Evolutionary conservation across 2,113 vertebrate species (phyloP).

Genomic region (Zosterops borbonicus): DNA sequence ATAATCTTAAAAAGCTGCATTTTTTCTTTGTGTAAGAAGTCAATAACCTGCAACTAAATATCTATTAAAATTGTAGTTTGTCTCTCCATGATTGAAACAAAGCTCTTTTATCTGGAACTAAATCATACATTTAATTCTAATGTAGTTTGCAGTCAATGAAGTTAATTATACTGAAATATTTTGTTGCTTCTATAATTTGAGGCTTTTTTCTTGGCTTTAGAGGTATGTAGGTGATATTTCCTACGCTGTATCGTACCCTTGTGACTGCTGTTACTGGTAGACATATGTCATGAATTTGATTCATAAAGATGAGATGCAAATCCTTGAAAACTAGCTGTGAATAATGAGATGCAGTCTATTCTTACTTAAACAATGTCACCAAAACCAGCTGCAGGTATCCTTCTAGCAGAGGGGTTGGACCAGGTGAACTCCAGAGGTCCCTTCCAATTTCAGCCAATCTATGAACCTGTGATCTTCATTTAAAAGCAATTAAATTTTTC

Average conservation of each 20-base stretch:
- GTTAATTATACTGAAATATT: not conserved
- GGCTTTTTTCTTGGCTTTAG: not conserved
- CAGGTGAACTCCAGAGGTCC: not conserved
- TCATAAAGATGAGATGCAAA: not conserved
- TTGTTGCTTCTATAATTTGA: not conserved
- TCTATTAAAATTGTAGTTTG: not conserved
- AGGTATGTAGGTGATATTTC: not conserved
- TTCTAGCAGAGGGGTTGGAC: not conserved
- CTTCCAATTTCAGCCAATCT: not conserved
- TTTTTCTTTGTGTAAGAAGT: not conserved
- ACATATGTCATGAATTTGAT: not conserved
- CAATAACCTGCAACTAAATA: not conserved
- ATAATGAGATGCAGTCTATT: not conserved
- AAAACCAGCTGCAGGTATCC: not conserved
- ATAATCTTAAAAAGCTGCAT: not conserved
- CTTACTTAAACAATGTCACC: not conserved
- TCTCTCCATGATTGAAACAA: not conserved
- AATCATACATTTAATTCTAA: not conserved
- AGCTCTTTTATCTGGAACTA: not conserved
- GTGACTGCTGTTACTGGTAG: not conserved
- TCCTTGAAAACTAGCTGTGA: not conserved
- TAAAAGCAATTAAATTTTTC: not conserved
- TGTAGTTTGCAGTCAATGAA: not conserved
- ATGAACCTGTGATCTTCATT: not conserved
- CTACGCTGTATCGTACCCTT: not conserved